These are phyloP conservation scores for Aphodius sticticus DNA, from an alignment of 2,888 invertebrate genomes.

Conservation along the genomic window DNA sequence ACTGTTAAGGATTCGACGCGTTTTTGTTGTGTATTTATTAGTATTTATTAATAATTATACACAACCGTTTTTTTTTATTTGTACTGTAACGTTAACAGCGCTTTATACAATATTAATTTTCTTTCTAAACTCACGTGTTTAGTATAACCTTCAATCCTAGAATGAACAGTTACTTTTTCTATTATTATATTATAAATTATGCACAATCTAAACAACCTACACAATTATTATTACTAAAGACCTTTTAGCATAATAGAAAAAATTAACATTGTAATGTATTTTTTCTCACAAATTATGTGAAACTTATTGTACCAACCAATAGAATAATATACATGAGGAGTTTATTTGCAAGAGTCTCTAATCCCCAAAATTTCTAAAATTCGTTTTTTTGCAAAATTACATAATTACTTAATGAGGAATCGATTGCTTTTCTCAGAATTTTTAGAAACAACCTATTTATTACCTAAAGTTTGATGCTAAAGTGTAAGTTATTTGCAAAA, in stretches of 20 bases:
- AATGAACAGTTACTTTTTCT: not conserved
- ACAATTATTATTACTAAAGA: not conserved
- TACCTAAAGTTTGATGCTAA: too few species aligned
- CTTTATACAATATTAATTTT: not conserved
- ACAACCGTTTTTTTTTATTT: not conserved
- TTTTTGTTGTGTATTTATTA: not conserved
- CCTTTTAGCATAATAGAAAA: constrained; percentile 4
- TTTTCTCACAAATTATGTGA: not conserved
- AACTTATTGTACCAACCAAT: not conserved
- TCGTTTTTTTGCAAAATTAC: too few species aligned
- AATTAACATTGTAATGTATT: not conserved
- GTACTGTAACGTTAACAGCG: not conserved
- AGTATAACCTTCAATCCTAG: not conserved
- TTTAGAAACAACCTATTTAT: too few species aligned
- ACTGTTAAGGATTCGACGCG: not conserved
- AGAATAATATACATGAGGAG: too few species aligned
- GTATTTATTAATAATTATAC: not conserved
- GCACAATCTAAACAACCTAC: not conserved
- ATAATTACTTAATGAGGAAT: too few species aligned
- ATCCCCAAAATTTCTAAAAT: too few species aligned
- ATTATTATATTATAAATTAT: not conserved
- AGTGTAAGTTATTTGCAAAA: too few species aligned
- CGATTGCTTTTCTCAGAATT: too few species aligned
- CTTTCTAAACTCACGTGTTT: not conserved
- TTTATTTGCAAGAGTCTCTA: too few species aligned